Evolutionary conservation across 2,113 vertebrate genomes (phyloP).

Genomic region (Thymallus thymallus): DNA sequence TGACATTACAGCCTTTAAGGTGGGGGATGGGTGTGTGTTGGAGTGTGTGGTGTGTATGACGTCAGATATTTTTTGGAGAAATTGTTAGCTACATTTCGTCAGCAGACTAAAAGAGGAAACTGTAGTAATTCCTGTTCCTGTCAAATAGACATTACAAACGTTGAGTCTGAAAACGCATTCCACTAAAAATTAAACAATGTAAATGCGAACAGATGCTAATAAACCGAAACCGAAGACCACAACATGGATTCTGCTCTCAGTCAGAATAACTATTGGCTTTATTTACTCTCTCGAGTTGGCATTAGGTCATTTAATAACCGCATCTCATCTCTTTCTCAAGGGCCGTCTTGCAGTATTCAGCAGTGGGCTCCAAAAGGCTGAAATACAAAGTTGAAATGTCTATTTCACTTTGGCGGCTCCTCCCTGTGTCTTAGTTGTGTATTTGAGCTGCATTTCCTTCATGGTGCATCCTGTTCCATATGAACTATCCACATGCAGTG

Average conservation of each 20-base stretch:
- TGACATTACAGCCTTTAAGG: conserved; percentile 64
- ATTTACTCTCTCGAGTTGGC: conserved; percentile 64
- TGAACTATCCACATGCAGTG: not conserved
- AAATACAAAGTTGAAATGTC: not conserved
- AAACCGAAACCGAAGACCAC: conserved; percentile 65
- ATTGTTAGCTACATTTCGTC: conserved; percentile 32
- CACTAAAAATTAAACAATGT: conserved; percentile 48
- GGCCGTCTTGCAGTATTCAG: conserved; percentile 50
- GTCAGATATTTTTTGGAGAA: too few relatives aligned
- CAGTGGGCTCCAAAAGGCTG: conserved; percentile 48
- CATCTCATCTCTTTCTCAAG: conserved; percentile 63
- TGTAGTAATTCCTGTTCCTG: conserved; percentile 46
- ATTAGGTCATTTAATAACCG: conserved; percentile 62
- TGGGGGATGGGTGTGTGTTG: conserved; percentile 59
- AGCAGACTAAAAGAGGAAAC: conserved; percentile 19
- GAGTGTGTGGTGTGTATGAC: conserved; percentile 2
- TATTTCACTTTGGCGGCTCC: not conserved
- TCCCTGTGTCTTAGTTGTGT: not conserved
- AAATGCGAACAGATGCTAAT: conserved; percentile 67
- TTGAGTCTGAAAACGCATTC: conserved; percentile 60
- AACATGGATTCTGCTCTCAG: conserved; percentile 61
- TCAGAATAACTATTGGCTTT: conserved; percentile 51
- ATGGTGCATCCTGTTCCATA: not conserved
- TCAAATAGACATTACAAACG: conserved; percentile 39
- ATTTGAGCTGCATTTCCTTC: not conserved